phyloP scores from a whole-genome alignment of 2,113 vertebrate genomes.

The Centropus bengalensis region DNA sequence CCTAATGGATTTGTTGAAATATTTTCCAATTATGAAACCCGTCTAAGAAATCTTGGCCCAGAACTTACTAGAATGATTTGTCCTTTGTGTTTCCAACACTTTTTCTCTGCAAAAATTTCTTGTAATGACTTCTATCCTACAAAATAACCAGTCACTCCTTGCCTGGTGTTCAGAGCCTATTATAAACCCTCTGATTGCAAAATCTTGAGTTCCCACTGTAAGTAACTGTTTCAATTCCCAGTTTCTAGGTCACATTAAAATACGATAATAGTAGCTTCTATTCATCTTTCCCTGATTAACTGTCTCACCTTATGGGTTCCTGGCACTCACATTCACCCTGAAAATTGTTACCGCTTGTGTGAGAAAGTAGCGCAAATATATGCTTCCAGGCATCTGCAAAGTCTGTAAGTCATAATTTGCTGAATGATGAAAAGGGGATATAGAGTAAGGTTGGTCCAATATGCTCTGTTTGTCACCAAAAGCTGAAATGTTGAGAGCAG shows the following conservation, averaged over 20 bases:
- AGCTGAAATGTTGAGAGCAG: not conserved
- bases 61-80: not conserved
- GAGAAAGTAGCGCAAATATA: constrained; percentile 12
- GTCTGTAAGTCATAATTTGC: not conserved
- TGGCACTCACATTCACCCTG: not conserved
- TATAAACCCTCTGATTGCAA: not conserved
- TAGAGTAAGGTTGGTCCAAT: not conserved
- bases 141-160: not conserved
- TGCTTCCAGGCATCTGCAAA: not conserved
- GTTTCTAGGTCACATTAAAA: constrained; percentile 61
- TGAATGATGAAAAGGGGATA: not conserved
- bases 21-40: not conserved
- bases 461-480: not conserved
- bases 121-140: not conserved
- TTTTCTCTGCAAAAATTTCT: not conserved
- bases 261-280: not conserved
- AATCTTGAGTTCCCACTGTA: constrained; percentile 11
- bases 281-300: constrained; percentile 7
- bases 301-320: not conserved
- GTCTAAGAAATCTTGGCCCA: not conserved
- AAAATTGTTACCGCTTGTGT: not conserved
- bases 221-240: not conserved
- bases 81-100: not conserved
- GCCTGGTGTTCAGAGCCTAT: not conserved
- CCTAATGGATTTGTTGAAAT: not conserved